Conservation (phyloP, 2,113 vertebrate species). For the Ivindomyrus marchei region DNA sequence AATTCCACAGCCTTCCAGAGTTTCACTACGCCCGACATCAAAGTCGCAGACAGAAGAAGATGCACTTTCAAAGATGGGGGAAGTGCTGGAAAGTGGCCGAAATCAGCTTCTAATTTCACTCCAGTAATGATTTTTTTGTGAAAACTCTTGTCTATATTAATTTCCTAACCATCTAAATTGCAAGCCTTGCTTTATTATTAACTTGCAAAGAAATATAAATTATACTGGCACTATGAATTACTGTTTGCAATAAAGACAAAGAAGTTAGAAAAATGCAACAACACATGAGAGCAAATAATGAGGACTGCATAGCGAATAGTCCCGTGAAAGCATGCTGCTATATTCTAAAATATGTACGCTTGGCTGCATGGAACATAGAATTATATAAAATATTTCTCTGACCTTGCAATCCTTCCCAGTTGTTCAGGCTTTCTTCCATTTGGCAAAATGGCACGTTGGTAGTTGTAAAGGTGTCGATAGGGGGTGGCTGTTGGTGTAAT, state of each 20-base stretch:
- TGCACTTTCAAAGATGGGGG: slow-evolving; percentile 43
- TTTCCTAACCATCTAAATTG: not conserved
- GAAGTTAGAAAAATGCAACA: not conserved
- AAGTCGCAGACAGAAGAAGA: slow-evolving; percentile 40
- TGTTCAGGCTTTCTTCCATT: slow-evolving; percentile 44
- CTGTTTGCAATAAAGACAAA: not conserved
- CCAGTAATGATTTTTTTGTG: not conserved
- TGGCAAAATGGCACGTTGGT: slow-evolving; percentile 46
- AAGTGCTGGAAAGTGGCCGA: not conserved
- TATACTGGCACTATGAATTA: not conserved
- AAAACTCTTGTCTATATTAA: not conserved
- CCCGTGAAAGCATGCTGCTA: not conserved
- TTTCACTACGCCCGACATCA: slow-evolving; percentile 46
- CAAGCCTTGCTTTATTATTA: not conserved
- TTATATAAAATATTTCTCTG: slow-evolving; percentile 34
- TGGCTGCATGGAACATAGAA: not conserved
- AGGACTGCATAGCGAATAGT: not conserved
- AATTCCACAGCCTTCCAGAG: slow-evolving; percentile 35
- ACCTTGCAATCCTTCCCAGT: slow-evolving; percentile 43
- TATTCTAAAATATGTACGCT: not conserved
- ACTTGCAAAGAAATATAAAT: not conserved
- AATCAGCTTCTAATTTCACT: not conserved
- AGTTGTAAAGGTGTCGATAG: slow-evolving; percentile 43
- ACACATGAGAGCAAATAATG: not conserved
- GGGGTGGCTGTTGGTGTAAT: slow-evolving; percentile 46